Percentiles rank a stretch among this genome's conserved stretches.
phyloP scores from a whole-genome alignment of 2,888 invertebrate species.

The Ectobius pallidus region DNA sequence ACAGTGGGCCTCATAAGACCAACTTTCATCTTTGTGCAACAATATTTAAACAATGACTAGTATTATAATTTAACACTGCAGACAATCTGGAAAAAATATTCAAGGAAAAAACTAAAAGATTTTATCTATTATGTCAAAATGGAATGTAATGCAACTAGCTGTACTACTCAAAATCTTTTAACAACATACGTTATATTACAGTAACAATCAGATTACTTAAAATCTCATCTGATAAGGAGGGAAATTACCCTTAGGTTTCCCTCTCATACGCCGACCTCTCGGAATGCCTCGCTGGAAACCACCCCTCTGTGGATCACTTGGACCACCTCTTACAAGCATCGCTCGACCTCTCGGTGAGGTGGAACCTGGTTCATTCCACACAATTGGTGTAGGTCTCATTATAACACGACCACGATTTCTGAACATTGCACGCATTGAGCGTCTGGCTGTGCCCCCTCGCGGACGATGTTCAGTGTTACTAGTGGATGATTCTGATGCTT shows the following conservation, averaged over 20 bases:
- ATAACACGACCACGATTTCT: constrained; percentile 45
- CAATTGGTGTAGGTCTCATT: constrained; percentile 65
- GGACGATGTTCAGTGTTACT: constrained; percentile 50
- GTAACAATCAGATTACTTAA: neutral
- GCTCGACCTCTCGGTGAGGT: constrained; percentile 30
- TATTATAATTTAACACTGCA: too few species aligned
- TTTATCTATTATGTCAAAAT: too few species aligned
- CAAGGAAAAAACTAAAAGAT: too few species aligned
- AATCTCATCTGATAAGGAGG: constrained; percentile 36
- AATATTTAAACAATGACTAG: too few species aligned
- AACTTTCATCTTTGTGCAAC: too few species aligned
- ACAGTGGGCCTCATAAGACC: too few species aligned
- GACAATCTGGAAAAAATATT: too few species aligned
- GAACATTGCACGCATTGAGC: constrained; percentile 48
- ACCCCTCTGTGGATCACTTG: constrained; percentile 26
- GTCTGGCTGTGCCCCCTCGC: constrained; percentile 50
- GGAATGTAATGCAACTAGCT: too few species aligned
- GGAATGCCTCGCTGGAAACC: constrained; percentile 22
- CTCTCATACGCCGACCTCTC: constrained; percentile 29
- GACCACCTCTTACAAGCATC: constrained; percentile 19
- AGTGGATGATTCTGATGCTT: constrained; percentile 66
- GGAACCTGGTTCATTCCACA: constrained; percentile 59
- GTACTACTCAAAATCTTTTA: too few species aligned
- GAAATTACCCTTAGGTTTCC: constrained; percentile 35
- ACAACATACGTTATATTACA: too few species aligned